Base-by-base conservation (phyloP, 2,113 vertebrate genomes). In the Chaenogobius annularis region DNA sequence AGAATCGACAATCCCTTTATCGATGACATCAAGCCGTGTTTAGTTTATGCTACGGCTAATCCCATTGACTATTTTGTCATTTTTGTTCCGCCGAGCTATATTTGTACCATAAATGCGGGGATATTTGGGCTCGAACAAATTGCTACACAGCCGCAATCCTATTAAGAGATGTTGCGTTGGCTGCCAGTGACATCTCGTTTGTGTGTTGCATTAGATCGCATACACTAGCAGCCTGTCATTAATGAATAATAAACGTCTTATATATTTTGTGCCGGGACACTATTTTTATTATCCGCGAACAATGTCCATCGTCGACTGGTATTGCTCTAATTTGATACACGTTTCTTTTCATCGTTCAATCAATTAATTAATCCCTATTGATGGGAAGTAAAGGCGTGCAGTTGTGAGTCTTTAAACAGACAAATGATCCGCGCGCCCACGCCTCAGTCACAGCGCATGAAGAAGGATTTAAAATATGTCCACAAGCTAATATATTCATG, bases 1-100 rank as follows among this genome's bases (percentile, higher is more conserved):
- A 93, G 90, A 88, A 93, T 93, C 89, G 90, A 83, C 91, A 92
- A 93, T 93, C 88, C 90, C 86, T 92, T 93, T 93, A 94, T 93
- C 92, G 77, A 90, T 86, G 90, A 90, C 78, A 93, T 93, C 92
- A 91, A 90, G 90, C 81, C 84, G 86, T 84, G 88, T 91, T 90
- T 90, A 90, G 84, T 87, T 91, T 85, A 89, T 87, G 89, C 89
- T 85, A 70, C 50, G 4, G 78, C 85, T 93, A 94, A 94, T 93
- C 92, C 92, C 58, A 87, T 93, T 94, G 88, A 90, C 81, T 90
- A 88, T 90, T 91, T 87, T 83, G 85, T 86, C 80, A 88, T 89
- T 86, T 82, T 79, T 83, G 86, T 90, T 85, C 79, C 82, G 17
- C 85, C 55, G 81, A 68, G 82, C 91, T 91, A 91, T 91, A 91